Conservation (phyloP, 1,140 invertebrate species). For the Caenorhabditis inopinata region DNA sequence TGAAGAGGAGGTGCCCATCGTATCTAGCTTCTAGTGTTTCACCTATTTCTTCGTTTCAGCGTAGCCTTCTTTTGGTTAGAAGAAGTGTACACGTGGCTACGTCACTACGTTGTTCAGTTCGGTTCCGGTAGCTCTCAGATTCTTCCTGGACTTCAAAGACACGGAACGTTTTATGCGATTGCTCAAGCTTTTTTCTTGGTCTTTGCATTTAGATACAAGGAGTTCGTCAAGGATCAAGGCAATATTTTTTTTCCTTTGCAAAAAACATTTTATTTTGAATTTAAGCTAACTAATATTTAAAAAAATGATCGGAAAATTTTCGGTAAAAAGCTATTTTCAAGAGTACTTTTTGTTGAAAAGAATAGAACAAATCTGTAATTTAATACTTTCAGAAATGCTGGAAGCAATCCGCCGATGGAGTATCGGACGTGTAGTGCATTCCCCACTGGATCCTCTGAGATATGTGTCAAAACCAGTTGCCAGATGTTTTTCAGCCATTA, state of each 20-base stretch:
- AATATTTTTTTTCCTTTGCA: not conserved
- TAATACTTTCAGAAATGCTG: slow-evolving; percentile 29
- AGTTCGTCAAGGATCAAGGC: slow-evolving; percentile 46
- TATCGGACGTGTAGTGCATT: slow-evolving; percentile 45
- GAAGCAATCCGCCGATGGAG: slow-evolving; percentile 43
- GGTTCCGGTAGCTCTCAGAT: slow-evolving; percentile 22
- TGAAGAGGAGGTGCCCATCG: slow-evolving; percentile 43
- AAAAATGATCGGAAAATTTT: too few species aligned
- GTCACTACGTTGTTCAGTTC: slow-evolving; percentile 41
- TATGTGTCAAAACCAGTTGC: slow-evolving; percentile 42
- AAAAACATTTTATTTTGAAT: not conserved
- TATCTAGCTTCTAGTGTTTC: too few species aligned
- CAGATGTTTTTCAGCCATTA: slow-evolving; percentile 48
- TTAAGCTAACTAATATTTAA: too few species aligned
- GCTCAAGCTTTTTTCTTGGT: slow-evolving; percentile 49
- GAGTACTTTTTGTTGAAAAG: too few species aligned
- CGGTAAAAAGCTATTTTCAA: too few species aligned
- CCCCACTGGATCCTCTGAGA: slow-evolving; percentile 41
- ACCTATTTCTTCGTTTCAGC: slow-evolving; percentile 26
- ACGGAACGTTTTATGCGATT: slow-evolving; percentile 50
- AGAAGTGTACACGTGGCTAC: slow-evolving; percentile 36
- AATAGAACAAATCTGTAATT: too few species aligned
- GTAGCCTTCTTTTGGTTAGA: slow-evolving; percentile 27
- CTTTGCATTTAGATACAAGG: slow-evolving; percentile 51
- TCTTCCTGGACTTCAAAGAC: slow-evolving; percentile 36